A percentile compares a stretch with the other conserved stretches of the same genome.
phyloP scores from a whole-genome alignment of 2,888 invertebrate genomes.

The Lysandra coridon region DNA sequence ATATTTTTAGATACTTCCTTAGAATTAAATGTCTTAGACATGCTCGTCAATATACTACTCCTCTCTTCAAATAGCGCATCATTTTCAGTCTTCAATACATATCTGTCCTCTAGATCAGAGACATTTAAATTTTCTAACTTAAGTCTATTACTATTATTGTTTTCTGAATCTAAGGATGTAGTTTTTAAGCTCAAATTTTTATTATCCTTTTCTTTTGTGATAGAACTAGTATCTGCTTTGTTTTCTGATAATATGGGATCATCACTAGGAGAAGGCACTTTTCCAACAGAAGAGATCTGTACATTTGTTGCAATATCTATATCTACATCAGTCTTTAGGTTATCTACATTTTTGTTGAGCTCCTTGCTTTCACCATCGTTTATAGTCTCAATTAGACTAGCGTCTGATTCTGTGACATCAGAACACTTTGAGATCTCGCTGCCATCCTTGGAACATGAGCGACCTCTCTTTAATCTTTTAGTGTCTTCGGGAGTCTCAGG shows the following conservation, averaged over 20 bases:
- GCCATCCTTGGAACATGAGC: slow-evolving; percentile 78
- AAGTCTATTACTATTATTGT: slow-evolving; percentile 78
- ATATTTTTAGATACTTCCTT: slow-evolving; percentile 74
- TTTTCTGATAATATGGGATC: slow-evolving; percentile 69
- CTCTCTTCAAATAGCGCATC: slow-evolving; percentile 77
- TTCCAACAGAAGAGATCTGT: slow-evolving; percentile 77
- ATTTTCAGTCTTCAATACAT: slow-evolving; percentile 81
- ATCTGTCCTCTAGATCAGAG: slow-evolving; percentile 80
- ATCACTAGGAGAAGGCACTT: slow-evolving; percentile 76
- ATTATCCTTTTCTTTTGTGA: slow-evolving; percentile 64
- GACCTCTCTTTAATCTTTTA: slow-evolving; percentile 70
- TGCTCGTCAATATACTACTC: slow-evolving; percentile 77
- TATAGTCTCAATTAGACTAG: slow-evolving; percentile 80
- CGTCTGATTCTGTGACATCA: slow-evolving; percentile 82
- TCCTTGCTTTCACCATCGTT: slow-evolving; percentile 69
- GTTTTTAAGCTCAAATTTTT: slow-evolving; percentile 75
- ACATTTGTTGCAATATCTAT: slow-evolving; percentile 79
- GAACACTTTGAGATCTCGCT: slow-evolving; percentile 83
- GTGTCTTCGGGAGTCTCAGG: slow-evolving; percentile 64
- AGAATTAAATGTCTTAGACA: slow-evolving; percentile 78
- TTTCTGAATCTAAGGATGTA: slow-evolving; percentile 78
- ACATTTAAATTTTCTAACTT: slow-evolving; percentile 73
- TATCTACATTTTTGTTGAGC: slow-evolving; percentile 77
- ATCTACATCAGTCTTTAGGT: slow-evolving; percentile 80
- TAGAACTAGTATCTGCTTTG: slow-evolving; percentile 65